Conservation (phyloP, 1,140 invertebrate genomes). For the Eriocheir sinensis region DNA sequence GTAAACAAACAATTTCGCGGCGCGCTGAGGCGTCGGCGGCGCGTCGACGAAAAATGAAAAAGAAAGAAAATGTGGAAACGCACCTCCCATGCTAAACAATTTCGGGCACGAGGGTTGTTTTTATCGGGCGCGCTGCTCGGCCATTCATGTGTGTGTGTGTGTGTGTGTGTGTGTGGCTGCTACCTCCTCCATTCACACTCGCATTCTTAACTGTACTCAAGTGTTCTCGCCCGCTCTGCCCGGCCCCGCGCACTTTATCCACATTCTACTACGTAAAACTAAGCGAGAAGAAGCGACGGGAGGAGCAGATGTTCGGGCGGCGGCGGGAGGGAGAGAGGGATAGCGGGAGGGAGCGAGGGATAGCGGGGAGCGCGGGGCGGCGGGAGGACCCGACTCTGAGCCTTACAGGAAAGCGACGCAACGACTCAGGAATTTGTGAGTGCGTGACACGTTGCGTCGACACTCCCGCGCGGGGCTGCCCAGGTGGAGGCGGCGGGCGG, state of each 20-base stretch:
- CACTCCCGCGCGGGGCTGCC: not conserved
- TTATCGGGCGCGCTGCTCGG: not conserved
- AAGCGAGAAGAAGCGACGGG: not conserved
- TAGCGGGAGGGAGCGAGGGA: not conserved
- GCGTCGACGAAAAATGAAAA: not conserved
- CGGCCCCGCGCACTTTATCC: not conserved
- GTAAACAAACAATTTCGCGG: conserved; percentile 26
- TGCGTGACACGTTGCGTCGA: conserved; percentile 27
- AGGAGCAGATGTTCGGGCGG: conserved; percentile 41
- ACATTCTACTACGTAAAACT: not conserved
- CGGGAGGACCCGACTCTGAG: conserved; percentile 38
- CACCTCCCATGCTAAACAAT: conserved; percentile 24
- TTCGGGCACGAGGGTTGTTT: conserved; percentile 32
- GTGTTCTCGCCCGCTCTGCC: not conserved
- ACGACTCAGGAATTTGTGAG: conserved; percentile 57
- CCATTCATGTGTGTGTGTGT: conserved; percentile 44
- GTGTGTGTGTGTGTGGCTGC: too few species aligned
- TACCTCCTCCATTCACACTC: conserved; percentile 33
- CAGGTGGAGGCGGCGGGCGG: not conserved
- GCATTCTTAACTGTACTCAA: conserved; percentile 49
- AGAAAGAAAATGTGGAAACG: conserved; percentile 43
- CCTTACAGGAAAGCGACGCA: conserved; percentile 61
- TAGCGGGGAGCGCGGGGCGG: not conserved
- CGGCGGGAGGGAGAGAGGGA: not conserved
- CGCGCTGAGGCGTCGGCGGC: not conserved